A percentile compares a stretch with the other conserved stretches of the same genome.
Conservation (phyloP, 2,113 vertebrate species). For the Phasianus colchicus region DNA sequence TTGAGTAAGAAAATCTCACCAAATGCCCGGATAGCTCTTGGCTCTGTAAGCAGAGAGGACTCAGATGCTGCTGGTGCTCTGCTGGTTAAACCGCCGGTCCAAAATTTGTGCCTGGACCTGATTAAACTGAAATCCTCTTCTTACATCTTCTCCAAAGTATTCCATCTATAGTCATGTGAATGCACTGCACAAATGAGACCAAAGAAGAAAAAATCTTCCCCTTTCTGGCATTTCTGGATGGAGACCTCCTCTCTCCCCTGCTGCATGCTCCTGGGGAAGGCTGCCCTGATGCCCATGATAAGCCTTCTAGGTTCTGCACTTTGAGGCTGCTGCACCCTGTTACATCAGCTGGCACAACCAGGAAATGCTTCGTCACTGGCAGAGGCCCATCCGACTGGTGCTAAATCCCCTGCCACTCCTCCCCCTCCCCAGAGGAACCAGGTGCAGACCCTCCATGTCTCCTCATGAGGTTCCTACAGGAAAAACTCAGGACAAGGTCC, state of each 20-base stretch:
- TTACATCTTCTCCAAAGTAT: background rate
- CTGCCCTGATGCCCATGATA: background rate
- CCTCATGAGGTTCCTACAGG: background rate
- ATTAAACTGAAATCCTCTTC: conserved; percentile 45
- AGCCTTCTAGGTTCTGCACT: background rate
- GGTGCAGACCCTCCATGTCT: background rate
- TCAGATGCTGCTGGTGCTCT: conserved; percentile 33
- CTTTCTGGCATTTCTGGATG: background rate
- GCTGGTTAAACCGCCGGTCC: background rate
- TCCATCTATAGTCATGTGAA: conserved; percentile 56
- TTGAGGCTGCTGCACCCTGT: background rate
- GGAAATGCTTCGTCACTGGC: background rate
- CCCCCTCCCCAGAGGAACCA: background rate
- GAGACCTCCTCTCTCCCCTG: background rate
- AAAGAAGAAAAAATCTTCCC: conserved; percentile 18
- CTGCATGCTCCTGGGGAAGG: background rate
- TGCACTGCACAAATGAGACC: background rate
- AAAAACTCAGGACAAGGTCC: background rate
- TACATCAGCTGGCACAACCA: background rate
- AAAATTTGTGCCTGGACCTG: conserved; percentile 43
- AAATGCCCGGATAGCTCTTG: background rate
- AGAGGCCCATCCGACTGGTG: background rate
- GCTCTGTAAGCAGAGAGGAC: background rate
- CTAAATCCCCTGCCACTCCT: background rate
- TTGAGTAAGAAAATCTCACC: background rate